These are phyloP conservation scores for Phaethornis superciliosus DNA, from an alignment of 2,113 vertebrate genomes.

Conservation along the genomic window DNA sequence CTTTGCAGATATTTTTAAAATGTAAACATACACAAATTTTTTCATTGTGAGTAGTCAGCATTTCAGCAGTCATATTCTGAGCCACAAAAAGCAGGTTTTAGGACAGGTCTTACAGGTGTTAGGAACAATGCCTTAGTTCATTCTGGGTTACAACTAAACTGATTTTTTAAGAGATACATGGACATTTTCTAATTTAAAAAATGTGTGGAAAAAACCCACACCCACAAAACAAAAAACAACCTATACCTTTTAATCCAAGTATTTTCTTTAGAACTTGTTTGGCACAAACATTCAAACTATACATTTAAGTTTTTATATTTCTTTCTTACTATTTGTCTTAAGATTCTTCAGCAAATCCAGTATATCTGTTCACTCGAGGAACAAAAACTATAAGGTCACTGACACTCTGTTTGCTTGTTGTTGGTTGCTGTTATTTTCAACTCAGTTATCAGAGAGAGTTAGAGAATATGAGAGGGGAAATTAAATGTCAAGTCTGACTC, in stretches of 20 bases:
- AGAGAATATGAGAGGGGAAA: constrained; percentile 11
- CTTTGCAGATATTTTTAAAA: not conserved
- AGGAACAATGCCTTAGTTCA: not conserved
- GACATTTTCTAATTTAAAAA: not conserved
- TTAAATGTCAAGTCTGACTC: not conserved
- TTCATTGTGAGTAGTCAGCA: not conserved
- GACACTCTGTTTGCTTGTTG: not conserved
- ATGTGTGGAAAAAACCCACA: not conserved
- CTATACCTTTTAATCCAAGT: not conserved
- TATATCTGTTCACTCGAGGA: not conserved
- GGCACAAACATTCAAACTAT: not conserved
- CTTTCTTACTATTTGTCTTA: not conserved
- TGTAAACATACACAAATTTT: not conserved
- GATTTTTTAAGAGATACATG: not conserved
- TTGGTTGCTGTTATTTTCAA: not conserved
- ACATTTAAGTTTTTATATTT: not conserved
- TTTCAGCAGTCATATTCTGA: not conserved
- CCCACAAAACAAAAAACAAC: not conserved
- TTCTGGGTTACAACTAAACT: not conserved
- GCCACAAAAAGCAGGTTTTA: not conserved
- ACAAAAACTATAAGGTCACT: not conserved
- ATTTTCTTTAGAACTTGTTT: not conserved
- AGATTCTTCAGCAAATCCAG: not conserved
- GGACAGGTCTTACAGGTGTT: not conserved
- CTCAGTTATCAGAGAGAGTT: not conserved